Conservation (phyloP, 2,888 invertebrate species). For the Cetonia aurata region DNA sequence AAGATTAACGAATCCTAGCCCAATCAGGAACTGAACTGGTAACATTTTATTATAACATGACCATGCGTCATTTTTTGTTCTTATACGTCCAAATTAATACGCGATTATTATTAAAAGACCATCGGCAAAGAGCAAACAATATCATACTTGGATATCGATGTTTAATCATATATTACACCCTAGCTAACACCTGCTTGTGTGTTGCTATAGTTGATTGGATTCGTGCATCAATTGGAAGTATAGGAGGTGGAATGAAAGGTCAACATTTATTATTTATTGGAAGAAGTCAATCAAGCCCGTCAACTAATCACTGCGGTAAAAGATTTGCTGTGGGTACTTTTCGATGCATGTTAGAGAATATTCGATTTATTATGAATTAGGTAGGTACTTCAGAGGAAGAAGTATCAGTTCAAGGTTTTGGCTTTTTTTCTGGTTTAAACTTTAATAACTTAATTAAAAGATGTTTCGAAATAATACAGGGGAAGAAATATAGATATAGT, state of each 20-base stretch:
- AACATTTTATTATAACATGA: constrained; percentile 12
- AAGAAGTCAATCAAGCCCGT: constrained; percentile 18
- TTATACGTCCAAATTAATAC: constrained; percentile 13
- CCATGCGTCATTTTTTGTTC: constrained; percentile 15
- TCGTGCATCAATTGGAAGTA: neutral
- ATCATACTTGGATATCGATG: constrained; percentile 15
- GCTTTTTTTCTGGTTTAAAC: neutral
- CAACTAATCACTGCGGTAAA: neutral
- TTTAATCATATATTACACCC: constrained; percentile 16
- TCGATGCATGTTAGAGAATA: neutral
- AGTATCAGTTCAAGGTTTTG: constrained; percentile 13
- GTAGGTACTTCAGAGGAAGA: neutral
- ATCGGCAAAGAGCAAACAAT: constrained; percentile 3
- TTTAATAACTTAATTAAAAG: neutral
- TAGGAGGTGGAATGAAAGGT: constrained; percentile 11
- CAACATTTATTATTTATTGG: constrained; percentile 29
- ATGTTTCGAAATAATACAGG: too few species aligned
- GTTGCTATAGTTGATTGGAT: neutral
- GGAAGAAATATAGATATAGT: neutral
- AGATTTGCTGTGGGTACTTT: neutral
- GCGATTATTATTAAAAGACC: constrained; percentile 26
- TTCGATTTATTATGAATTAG: neutral
- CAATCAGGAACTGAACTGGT: constrained; percentile 7
- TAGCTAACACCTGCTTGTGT: constrained; percentile 15
- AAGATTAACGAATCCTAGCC: neutral